Base-by-base conservation (phyloP, 2,888 invertebrate species). In the Pegoplata infirma region DNA sequence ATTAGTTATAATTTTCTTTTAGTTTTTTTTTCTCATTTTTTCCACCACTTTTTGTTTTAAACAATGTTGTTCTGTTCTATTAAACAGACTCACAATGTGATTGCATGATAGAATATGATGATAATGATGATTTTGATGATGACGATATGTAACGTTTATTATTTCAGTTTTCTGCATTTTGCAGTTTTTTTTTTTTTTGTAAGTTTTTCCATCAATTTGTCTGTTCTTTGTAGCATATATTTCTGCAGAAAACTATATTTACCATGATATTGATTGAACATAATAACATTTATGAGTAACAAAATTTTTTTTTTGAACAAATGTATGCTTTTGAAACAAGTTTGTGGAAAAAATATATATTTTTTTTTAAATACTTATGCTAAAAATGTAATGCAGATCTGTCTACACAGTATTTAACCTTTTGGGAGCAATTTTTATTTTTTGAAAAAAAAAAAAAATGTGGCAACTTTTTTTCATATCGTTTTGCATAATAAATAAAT, bases 41-140 rank as follows among this genome's bases (percentile, higher is more conserved):
- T 25, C 59, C 5, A 16, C 2, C 36, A n/a, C 68, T 25, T n/a
- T n/a, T 58, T 51, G 47, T 51, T 40, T 77, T 63, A 59, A 78
- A 64, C 66, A 78, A 69, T 69, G 67, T 79, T 79, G 69, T 75
- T 79, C 71, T 79, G 75, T 79, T 79, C 79, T 79, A 79, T 79
- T 79, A 79, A 79, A n/a, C 36, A 40, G 36, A 40, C 36, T 40
- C n/a, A 40, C 5, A 40, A 40, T 40, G 36, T 40, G 12, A 40
- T 12, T 40, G 36, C 36, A 40, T 32, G 32, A 32, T 32, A 32
- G 32, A 32, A 32, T 32, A 32, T 10, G 32, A 32, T 32, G 32
- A 32, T 32, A 32, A 32, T 10, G 32, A 7, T 32, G 32, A 32
- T 32, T 8, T 2, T 32, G 32, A 32, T 32, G 32, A 32, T 32